Base-by-base conservation (phyloP, 2,797 vertebrate species). In the Phrynocephalus forsythii region DNA sequence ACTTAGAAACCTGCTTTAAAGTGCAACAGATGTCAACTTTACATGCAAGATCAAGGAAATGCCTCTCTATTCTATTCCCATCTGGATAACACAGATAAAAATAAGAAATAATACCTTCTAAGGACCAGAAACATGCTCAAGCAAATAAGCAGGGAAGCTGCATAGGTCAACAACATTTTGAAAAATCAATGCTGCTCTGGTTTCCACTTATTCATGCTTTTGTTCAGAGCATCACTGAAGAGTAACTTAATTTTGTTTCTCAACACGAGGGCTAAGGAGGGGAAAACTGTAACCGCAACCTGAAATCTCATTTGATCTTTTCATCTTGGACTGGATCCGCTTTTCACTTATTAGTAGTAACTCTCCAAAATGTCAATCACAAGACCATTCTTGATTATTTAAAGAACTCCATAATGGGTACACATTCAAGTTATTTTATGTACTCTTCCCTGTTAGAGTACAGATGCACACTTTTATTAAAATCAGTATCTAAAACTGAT, bases 1-100 rank as follows among this genome's bases (percentile, higher is more conserved):
- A 80, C 78, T 92, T 83, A 80, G 66, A 93, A 95, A 92, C 88
- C 80, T 91, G 38, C 80, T 92, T 92, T 93, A 87, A 93, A 94
- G 87, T 81, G 44, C 30, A 95, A 86, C 84, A 93, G 87, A 93
- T 93, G 89, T 89, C 52, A 92, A 82, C 73, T 88, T 90, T 88
- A 91, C 86, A 83, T 69, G 83, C 52, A 83, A 78, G 86, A 92
- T 82, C 89, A 92, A 87, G 44, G 93, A 77, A 8, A 90, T n/a
- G 20, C 71, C 73, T 76, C 44, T 83, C 52, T 88, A 89, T 76
- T 89, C 26, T 52, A 83, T 78, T 90, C 78, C 87, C 52, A 71
- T 89, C 28, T 91, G 63, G 33, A 82, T 84, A 93, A 10, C 22
- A 75, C 80, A 85, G 24, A 77, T 71, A 91, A 22, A 84, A 82